Evolutionary conservation across 2,888 invertebrate genomes (phyloP), one percentile per base, ranked within the genome.

Genomic region (Parasteatoda lunata): DNA sequence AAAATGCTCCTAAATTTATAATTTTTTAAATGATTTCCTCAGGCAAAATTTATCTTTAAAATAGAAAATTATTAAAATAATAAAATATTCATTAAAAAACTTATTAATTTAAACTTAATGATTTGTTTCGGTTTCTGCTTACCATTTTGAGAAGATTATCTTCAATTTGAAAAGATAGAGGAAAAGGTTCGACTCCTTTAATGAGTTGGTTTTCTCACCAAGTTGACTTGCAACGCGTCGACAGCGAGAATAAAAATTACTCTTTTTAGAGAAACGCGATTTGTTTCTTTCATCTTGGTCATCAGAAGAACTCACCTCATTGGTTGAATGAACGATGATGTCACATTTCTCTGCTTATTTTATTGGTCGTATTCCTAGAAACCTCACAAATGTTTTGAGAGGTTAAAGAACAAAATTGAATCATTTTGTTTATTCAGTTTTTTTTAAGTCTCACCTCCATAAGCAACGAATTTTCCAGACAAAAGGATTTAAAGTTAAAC

Each of bases 151-250:
- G n/a, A 13, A 8, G n/a, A 59, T 9, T 59, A 59, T 4, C 59
- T 59, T 6, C 59, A 13, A 13, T 59, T n/a, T 6, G 8, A 9
- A 4, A 13, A 13, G 4, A 59, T 59, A 13, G 7, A 59, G 59
- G 9, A 59, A 59, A 59, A 59, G 59, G 5, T 59, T 7, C 3
- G 59, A 59, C 59, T 59, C 30, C 30, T 30, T 13, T 13, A 59
- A 59, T 13, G 59, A 59, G 13, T 59, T 3, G n/a, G n/a, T 59
- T n/a, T 72, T 79, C 85, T 85, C 79, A 75, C 85, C 75, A 70
- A 45, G 70, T 68, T 68, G 85, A 85, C 85, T 79, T 79, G 75
- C 64, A 8, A 85, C 30, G 85, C 69, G 79, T 85, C 85, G 69
- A 49, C 47, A 85, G 85, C 79, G 85, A 85, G 85, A 75, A 76